These are phyloP conservation scores for Aegithalos caudatus DNA, from an alignment of 2,113 vertebrate genomes.

Conservation along the genomic window DNA sequence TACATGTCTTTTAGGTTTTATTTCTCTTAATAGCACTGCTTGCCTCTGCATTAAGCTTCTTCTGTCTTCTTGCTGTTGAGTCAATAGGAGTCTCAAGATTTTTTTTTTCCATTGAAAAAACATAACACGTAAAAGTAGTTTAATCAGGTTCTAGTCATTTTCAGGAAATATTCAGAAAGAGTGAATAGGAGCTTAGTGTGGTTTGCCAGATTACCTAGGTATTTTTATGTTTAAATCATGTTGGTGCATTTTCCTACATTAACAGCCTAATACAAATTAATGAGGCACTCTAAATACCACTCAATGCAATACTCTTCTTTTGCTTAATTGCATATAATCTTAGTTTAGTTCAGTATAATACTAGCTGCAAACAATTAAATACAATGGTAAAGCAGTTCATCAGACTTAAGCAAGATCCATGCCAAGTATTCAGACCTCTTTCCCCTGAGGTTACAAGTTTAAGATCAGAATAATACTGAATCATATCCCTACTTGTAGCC, in stretches of 20 bases:
- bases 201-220: not conserved
- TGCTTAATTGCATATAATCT: slow-evolving; percentile 63
- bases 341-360: slow-evolving; percentile 48
- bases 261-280: slow-evolving; percentile 55
- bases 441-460: not conserved
- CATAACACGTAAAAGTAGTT: not conserved
- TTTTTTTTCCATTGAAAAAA: not conserved
- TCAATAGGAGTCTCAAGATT: not conserved
- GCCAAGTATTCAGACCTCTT: slow-evolving; percentile 12
- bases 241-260: not conserved
- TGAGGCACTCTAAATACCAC: slow-evolving; percentile 28
- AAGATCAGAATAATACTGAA: slow-evolving; percentile 28
- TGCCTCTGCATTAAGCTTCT: not conserved
- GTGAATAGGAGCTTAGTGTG: not conserved
- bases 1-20: not conserved
- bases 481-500: slow-evolving; percentile 14
- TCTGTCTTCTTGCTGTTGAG: not conserved
- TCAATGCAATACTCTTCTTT: not conserved
- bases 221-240: not conserved
- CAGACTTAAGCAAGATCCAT: slow-evolving; percentile 57
- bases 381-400: slow-evolving; percentile 50
- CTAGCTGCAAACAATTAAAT: slow-evolving; percentile 63
- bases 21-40: not conserved
- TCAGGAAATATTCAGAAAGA: not conserved
- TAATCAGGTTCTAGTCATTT: not conserved